phyloP scores from a whole-genome alignment of 2,797 vertebrate species.

The Poecilia picta region DNA sequence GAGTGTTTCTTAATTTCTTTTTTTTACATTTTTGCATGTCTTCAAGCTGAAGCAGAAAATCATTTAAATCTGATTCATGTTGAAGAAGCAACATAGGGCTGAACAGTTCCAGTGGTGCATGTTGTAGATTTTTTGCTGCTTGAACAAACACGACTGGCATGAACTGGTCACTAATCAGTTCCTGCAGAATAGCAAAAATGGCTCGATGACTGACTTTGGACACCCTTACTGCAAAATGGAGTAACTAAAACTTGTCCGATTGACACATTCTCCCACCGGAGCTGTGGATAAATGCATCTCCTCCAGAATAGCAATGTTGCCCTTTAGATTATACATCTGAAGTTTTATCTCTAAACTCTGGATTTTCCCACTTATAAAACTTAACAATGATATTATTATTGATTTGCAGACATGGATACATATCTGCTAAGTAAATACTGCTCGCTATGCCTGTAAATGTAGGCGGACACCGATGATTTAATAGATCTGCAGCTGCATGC shows the following conservation, averaged over 20 bases:
- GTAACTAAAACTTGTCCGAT: background rate
- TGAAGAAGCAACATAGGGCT: background rate
- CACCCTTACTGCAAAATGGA: too few species aligned
- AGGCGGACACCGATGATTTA: background rate
- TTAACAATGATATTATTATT: background rate
- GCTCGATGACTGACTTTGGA: too few species aligned
- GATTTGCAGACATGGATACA: background rate
- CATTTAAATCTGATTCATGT: background rate
- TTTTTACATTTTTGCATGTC: background rate
- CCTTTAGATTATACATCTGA: background rate
- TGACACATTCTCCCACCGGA: background rate
- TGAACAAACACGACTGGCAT: background rate
- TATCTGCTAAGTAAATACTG: background rate
- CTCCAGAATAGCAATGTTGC: background rate
- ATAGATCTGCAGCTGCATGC: background rate
- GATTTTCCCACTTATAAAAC: background rate
- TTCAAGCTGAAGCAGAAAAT: background rate
- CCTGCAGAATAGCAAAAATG: background rate
- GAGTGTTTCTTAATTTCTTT: background rate
- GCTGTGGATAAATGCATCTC: background rate
- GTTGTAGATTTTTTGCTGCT: background rate
- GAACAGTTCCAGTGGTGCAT: background rate
- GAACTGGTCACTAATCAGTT: background rate
- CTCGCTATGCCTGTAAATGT: background rate
- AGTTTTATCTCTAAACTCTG: background rate